These are phyloP conservation scores for Lochmaea capreae DNA, from an alignment of 2,888 invertebrate genomes.

Conservation along the genomic window DNA sequence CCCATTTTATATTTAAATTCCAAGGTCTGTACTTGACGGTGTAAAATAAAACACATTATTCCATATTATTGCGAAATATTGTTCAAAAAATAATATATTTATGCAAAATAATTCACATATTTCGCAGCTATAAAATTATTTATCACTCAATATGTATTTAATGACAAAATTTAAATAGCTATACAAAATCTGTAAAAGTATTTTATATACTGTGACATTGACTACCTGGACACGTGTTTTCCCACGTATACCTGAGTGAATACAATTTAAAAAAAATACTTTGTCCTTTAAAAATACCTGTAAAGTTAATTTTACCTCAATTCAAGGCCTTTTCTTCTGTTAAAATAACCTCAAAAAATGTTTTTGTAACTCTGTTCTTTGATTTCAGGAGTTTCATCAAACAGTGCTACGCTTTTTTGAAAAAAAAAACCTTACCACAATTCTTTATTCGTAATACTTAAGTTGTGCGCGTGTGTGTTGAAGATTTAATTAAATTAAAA, in stretches of 20 bases:
- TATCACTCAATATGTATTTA: too few species aligned
- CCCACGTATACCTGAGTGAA: slow-evolving; percentile 7
- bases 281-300: background rate
- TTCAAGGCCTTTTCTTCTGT: background rate
- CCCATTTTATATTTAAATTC: background rate
- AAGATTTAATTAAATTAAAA: slow-evolving; percentile 42
- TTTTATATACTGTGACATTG: background rate
- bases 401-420: background rate
- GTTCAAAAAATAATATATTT: background rate
- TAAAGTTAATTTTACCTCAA: background rate
- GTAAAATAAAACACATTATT: background rate
- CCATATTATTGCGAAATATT: background rate
- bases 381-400: slow-evolving; percentile 18
- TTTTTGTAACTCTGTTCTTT: too few species aligned
- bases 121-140: background rate
- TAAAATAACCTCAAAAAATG: background rate
- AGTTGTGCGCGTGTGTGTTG: slow-evolving; percentile 14
- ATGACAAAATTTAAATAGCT: background rate
- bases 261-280: background rate
- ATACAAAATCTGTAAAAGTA: background rate
- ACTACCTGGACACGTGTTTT: slow-evolving; percentile 9
- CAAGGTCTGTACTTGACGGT: background rate
- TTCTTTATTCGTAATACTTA: background rate
- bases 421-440: too few species aligned
- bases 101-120: background rate